Evolutionary conservation across 2,113 vertebrate species (phyloP).

Genomic region (Oryzias celebensis): DNA sequence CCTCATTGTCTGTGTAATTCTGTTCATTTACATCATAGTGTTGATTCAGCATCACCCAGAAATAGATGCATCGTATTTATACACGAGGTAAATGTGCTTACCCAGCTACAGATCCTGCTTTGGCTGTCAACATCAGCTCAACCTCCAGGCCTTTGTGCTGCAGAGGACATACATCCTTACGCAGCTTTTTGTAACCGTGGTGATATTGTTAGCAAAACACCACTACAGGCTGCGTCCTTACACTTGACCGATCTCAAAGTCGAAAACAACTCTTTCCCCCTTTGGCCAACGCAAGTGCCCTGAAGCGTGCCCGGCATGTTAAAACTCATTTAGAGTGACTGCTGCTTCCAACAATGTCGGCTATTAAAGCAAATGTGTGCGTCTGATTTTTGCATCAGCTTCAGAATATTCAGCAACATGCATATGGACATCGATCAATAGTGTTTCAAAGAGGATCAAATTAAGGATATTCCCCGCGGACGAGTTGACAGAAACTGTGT

Average conservation of each 20-base stretch:
- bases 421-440: conserved; percentile 1
- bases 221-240: neutral
- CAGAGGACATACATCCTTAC: conserved; percentile 14
- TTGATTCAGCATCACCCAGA: conserved; percentile 9
- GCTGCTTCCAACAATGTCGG: no score
- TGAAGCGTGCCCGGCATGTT: conserved; percentile 22
- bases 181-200: neutral
- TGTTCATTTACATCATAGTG: neutral
- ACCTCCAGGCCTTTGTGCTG: neutral
- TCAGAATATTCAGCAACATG: neutral
- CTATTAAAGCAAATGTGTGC: neutral
- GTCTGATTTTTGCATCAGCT: neutral
- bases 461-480: conserved; percentile 23
- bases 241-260: neutral
- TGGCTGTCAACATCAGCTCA: conserved; percentile 44
- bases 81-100: conserved; percentile 15
- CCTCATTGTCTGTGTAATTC: neutral
- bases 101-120: conserved; percentile 35
- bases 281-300: conserved; percentile 9
- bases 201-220: neutral
- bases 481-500: conserved; percentile 21
- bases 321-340: conserved; percentile 10
- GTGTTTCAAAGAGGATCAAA: conserved; percentile 10
- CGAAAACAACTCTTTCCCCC: conserved; percentile 16
- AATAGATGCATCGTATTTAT: neutral